These are phyloP conservation scores for Periophthalmus magnuspinnatus DNA, from an alignment of 2,797 vertebrate genomes.

Conservation along the genomic window DNA sequence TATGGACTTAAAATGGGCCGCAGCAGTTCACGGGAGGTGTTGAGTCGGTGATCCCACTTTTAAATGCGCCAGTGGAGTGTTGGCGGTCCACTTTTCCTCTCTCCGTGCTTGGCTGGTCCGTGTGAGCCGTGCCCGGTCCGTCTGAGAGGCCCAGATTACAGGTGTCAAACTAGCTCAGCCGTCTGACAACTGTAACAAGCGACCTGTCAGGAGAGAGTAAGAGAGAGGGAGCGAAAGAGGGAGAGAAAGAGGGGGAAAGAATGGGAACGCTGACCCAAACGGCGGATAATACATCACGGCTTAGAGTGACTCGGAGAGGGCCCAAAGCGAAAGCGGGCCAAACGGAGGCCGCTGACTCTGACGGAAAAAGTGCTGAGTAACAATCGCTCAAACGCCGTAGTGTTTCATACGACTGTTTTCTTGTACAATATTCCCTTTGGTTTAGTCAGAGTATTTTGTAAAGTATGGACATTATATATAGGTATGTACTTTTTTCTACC, in stretches of 20 bases:
- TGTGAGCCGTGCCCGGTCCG: slow-evolving; percentile 44
- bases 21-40: slow-evolving; percentile 14
- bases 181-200: slow-evolving; percentile 66
- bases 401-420: too few species aligned
- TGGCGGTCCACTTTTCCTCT: slow-evolving; percentile 41
- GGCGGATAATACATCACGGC: too few species aligned
- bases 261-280: too few species aligned
- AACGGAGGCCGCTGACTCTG: too few species aligned
- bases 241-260: neutral
- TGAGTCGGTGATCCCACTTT: slow-evolving; percentile 45
- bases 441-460: too few species aligned
- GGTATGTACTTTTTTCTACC: too few species aligned
- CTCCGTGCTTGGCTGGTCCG: slow-evolving; percentile 45
- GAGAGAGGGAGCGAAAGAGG: slow-evolving; percentile 16
- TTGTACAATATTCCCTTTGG: too few species aligned
- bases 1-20: slow-evolving; percentile 22
- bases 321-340: too few species aligned
- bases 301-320: too few species aligned
- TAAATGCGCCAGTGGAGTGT: slow-evolving; percentile 49
- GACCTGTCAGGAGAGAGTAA: slow-evolving; percentile 44
- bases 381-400: too few species aligned
- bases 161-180: slow-evolving; percentile 63
- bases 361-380: too few species aligned
- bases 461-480: too few species aligned
- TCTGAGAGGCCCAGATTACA: slow-evolving; percentile 58